These are phyloP conservation scores for Otolemur crassicaudatus DNA, from an alignment of 2,797 vertebrate species.

Conservation along the genomic window DNA sequence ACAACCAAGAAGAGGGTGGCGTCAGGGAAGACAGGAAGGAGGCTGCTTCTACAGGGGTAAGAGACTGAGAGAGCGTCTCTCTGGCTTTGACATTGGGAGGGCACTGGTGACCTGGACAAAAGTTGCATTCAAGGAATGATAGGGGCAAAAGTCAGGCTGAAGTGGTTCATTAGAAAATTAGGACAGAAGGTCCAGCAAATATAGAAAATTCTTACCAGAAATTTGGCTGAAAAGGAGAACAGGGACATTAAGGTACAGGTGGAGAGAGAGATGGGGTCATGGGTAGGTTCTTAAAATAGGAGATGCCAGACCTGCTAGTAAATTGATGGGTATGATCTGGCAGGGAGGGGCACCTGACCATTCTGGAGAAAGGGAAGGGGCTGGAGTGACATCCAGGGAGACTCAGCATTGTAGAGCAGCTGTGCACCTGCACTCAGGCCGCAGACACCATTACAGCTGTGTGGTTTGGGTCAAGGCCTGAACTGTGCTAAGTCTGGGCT, in stretches of 20 bases:
- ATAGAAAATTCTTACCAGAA: neutral
- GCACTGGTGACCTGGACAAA: neutral
- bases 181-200: neutral
- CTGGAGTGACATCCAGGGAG: neutral
- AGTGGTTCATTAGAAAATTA: neutral
- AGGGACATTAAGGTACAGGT: neutral
- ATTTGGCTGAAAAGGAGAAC: conserved; percentile 18
- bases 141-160: neutral
- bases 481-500: neutral
- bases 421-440: fast-evolving
- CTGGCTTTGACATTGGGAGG: neutral
- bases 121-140: neutral
- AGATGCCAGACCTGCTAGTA: neutral
- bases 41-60: neutral
- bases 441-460: neutral
- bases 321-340: neutral
- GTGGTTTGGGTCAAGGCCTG: neutral
- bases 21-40: neutral
- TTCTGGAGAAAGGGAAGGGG: neutral
- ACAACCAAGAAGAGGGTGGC: neutral
- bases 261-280: neutral
- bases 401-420: fast-evolving
- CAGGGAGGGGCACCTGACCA: fast-evolving
- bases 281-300: neutral
- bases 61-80: neutral